Conservation (phyloP, 2,888 invertebrate genomes). For the Mellilla xanthometata region DNA sequence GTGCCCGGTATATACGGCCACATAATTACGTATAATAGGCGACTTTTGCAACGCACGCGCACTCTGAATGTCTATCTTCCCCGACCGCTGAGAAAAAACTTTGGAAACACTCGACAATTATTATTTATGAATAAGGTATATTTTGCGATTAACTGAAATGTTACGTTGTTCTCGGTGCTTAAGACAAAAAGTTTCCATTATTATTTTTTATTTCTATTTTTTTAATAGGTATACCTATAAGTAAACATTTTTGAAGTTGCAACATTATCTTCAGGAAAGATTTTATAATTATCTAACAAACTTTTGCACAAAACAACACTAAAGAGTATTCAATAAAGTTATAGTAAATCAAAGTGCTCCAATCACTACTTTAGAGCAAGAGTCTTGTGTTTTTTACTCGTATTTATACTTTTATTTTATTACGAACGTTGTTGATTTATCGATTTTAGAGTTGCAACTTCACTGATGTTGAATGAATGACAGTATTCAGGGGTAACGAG, state of each 20-base stretch:
- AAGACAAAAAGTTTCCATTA: conserved; percentile 1
- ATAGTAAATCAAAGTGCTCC: no score
- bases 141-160: conserved; percentile 51
- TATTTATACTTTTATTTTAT: no score
- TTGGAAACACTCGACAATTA: conserved; percentile 53
- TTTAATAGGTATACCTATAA: no score
- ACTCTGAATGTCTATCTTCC: conserved; percentile 63
- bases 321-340: no score
- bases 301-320: no score
- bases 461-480: conserved; percentile 34
- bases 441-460: conserved; percentile 14
- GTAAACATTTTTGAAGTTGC: no score
- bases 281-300: no score
- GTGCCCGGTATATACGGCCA: conserved; percentile 72
- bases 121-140: conserved; percentile 45
- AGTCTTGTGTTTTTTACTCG: no score
- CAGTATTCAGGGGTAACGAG: conserved; percentile 46
- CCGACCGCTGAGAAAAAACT: conserved; percentile 55
- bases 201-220: no score
- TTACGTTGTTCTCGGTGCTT: conserved; percentile 31
- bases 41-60: conserved; percentile 72
- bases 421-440: conserved; percentile 17
- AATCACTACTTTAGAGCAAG: no score
- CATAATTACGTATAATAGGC: conserved; percentile 76
- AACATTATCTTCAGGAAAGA: no score